A percentile compares a stretch with the other conserved stretches of the same genome.
Evolutionary conservation across 92 coral and sea anemone genomes (phyloP).

Genomic region (Meandrina meandrites): DNA sequence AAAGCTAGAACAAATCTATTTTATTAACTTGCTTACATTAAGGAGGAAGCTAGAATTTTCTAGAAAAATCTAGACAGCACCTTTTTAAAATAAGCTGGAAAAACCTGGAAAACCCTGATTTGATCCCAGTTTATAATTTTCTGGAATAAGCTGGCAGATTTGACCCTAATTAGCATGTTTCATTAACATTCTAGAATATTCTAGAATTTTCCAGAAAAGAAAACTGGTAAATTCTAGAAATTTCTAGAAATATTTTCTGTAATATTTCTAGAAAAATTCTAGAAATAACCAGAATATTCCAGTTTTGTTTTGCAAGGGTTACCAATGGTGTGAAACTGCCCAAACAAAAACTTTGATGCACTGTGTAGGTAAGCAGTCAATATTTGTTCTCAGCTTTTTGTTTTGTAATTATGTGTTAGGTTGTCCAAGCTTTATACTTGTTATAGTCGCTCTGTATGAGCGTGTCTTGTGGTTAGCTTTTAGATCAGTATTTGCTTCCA

Average conservation of each 20-base stretch:
- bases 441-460: too few relatives aligned
- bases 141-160: slow-evolving; percentile 20
- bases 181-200: too few relatives aligned
- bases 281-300: slow-evolving; percentile 26
- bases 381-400: too few relatives aligned
- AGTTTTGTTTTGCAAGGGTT: slow-evolving; percentile 35
- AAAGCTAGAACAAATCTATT: slow-evolving; percentile 29
- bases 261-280: slow-evolving; percentile 32
- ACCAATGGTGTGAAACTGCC: too few relatives aligned
- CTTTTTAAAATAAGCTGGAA: background rate
- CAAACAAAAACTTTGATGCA: too few relatives aligned
- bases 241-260: slow-evolving; percentile 17
- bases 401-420: too few relatives aligned
- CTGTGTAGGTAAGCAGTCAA: too few relatives aligned
- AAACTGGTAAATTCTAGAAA: slow-evolving; percentile 36
- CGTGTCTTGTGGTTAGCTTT: too few relatives aligned
- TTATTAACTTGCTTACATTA: background rate
- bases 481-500: too few relatives aligned
- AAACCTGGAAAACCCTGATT: slow-evolving; percentile 24
- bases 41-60: too few relatives aligned
- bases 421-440: too few relatives aligned
- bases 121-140: slow-evolving; percentile 15
- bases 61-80: background rate
- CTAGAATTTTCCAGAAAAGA: too few relatives aligned
- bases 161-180: slow-evolving; percentile 21